Base-by-base conservation (phyloP, 2,113 vertebrate species). In the Emydura subglobosa region DNA sequence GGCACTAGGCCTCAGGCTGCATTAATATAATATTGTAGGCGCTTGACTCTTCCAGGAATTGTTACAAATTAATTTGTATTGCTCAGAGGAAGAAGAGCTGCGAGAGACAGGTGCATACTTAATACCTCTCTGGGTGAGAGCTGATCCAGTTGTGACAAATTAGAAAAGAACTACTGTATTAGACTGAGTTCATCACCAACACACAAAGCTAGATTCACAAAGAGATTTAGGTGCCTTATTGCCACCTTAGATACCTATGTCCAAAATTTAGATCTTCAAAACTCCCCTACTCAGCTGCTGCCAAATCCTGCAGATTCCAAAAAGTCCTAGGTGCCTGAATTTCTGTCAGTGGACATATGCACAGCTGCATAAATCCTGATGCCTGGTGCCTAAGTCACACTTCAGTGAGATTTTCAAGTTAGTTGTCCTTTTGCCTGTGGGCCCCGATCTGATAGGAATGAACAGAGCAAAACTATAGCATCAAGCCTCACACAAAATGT, bases 21-120 rank as follows among this genome's bases (percentile, higher is more conserved):
- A 6, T 80, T 21, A 11, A 92, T 84, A 91, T 95, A 88, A 54
- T 85, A 61, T 86, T 95, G 34, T 54, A 55, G 88, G 29, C 91
- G 65, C 88, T 53, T 74, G 57, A 34, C 47, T 47, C 76, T 44
- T 55, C 83, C 49, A 86, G 81, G 68, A 91, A 27, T 24, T 74
- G n/a, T 94, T 44, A 12, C 24, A 76, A 76, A 24, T 44, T 92
- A 79, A 89, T 84, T 88, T 91, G 82, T 88, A 57, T 61, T 86
- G 68, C 55, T 92, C 39, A 44, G 74, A 78, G 13, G 6, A 78
- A 27, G 22, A 42, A 44, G 39, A 78, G 24, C 25, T 16, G 6
- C 13, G 25, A 25, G 25, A 78, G 24, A 42, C 11, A 78, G 74
- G 44, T 44, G 6, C 12, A 78, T 72, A 39, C 34, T 72, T 72